Percentiles rank a stretch among this genome's conserved stretches.
Evolutionary conservation across 2,113 vertebrate genomes (phyloP).

Genomic region (Cryptotis parvus): DNA sequence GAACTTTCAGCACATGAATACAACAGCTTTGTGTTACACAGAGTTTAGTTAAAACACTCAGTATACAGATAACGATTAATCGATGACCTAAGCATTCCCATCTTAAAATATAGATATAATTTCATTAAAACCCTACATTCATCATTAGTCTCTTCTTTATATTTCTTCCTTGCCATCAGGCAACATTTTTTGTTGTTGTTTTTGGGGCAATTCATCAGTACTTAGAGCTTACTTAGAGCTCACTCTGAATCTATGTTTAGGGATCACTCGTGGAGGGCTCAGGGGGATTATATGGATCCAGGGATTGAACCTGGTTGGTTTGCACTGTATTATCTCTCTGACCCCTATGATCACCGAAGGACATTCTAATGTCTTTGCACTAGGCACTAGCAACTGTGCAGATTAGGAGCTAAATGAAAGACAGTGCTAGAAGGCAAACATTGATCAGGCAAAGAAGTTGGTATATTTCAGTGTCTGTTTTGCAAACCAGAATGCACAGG

Average conservation of each 20-base stretch:
- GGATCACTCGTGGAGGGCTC: too few species aligned
- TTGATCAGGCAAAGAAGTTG: not conserved
- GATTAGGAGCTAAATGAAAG: not conserved
- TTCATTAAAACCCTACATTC: not conserved
- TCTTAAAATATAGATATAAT: slow-evolving; percentile 5
- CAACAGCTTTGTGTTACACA: not conserved
- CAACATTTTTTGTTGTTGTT: too few species aligned
- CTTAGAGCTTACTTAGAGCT: too few species aligned
- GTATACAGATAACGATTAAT: not conserved
- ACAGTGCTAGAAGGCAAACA: not conserved
- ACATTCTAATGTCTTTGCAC: not conserved
- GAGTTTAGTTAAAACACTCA: not conserved
- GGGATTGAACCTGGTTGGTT: too few species aligned
- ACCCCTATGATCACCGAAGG: slow-evolving; percentile 7
- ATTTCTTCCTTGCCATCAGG: not conserved
- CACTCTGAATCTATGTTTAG: too few species aligned
- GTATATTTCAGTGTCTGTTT: too few species aligned
- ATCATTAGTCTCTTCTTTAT: not conserved
- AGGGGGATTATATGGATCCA: too few species aligned
- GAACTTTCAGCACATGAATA: not conserved
- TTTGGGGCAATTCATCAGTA: too few species aligned
- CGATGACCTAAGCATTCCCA: not conserved
- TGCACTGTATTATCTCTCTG: too few species aligned
- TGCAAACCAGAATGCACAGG: too few species aligned
- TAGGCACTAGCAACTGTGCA: not conserved